phyloP scores from a whole-genome alignment of 2,797 vertebrate genomes.

The Tenualosa thibaudeaui region DNA sequence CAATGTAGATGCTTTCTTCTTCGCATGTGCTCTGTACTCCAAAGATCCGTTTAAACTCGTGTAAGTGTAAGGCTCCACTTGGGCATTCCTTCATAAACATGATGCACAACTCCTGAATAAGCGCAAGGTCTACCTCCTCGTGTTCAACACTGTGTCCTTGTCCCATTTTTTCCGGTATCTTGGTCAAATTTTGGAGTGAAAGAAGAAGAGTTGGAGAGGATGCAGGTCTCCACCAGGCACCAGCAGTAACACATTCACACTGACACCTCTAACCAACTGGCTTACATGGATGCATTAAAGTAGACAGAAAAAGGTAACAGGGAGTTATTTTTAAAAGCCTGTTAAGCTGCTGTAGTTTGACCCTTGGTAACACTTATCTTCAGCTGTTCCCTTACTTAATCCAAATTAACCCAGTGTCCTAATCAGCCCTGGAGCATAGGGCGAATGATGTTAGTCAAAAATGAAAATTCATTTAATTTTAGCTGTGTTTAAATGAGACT shows the following conservation, averaged over 20 bases:
- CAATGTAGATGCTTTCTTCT: constrained; percentile 56
- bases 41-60: constrained; percentile 60
- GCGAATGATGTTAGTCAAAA: too few species aligned
- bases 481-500: too few species aligned
- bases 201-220: not conserved
- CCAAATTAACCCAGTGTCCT: too few species aligned
- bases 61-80: constrained; percentile 53
- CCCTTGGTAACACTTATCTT: not conserved
- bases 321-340: not conserved
- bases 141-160: constrained; percentile 26
- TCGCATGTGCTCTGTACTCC: constrained; percentile 47
- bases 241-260: too few species aligned
- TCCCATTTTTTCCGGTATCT: not conserved
- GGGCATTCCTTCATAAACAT: constrained; percentile 57
- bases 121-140: constrained; percentile 51
- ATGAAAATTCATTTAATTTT: too few species aligned
- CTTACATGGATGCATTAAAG: not conserved
- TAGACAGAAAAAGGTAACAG: not conserved
- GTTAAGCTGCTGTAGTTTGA: not conserved
- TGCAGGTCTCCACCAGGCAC: too few species aligned
- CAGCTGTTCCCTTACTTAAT: too few species aligned
- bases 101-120: constrained; percentile 55
- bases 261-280: not conserved
- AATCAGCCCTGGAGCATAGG: too few species aligned
- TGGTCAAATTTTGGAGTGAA: constrained; percentile 47